Evolutionary conservation across 2,113 vertebrate genomes (phyloP).

Genomic region (Meriones unguiculatus): DNA sequence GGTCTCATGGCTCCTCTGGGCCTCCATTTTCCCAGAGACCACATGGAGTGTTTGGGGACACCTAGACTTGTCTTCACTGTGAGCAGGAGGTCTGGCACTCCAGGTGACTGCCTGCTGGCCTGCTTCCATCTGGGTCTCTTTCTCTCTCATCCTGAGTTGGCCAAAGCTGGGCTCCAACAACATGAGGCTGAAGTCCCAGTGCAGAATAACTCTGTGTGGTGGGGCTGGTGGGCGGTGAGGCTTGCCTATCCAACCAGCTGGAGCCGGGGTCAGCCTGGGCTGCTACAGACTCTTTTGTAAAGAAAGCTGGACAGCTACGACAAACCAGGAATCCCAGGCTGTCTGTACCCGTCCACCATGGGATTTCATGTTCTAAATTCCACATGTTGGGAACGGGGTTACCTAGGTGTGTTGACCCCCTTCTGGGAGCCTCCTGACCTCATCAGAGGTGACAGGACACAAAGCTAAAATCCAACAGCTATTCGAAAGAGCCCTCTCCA

Average conservation of each 20-base stretch:
- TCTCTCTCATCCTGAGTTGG: background rate
- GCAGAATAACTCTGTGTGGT: background rate
- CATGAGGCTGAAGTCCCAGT: background rate
- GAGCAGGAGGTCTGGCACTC: background rate
- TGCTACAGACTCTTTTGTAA: background rate
- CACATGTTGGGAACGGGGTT: background rate
- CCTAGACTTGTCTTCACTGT: accelerated
- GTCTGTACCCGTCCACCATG: no score
- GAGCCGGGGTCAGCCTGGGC: background rate
- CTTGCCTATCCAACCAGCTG: no score
- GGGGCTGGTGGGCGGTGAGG: no score
- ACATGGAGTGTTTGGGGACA: accelerated
- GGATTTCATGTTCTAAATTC: background rate
- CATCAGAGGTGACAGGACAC: background rate
- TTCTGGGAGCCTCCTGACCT: background rate
- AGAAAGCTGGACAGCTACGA: background rate
- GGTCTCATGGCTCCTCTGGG: background rate
- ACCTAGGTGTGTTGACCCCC: background rate
- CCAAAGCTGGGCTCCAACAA: background rate
- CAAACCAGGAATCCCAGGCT: background rate
- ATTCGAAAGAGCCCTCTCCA: background rate
- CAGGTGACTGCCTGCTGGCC: background rate
- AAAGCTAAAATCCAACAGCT: background rate
- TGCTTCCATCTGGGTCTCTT: no score
- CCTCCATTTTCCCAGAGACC: background rate